phyloP scores from a whole-genome alignment of 2,797 vertebrate genomes.

The Falco novaeseelandiae region DNA sequence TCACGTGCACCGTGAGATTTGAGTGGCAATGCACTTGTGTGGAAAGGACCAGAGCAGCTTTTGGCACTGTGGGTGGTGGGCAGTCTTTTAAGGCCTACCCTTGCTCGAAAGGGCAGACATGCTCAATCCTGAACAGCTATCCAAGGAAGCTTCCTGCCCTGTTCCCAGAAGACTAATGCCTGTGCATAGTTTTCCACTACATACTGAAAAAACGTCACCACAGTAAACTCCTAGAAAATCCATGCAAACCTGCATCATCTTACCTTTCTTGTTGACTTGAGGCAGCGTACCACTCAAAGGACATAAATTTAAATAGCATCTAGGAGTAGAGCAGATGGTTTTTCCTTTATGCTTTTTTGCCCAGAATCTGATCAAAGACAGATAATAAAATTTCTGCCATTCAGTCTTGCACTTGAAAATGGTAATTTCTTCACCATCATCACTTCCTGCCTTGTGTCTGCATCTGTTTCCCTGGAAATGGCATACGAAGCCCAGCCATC shows the following conservation, averaged over 20 bases:
- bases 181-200: neutral
- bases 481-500: neutral
- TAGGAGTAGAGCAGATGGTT: neutral
- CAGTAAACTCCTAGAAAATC: neutral
- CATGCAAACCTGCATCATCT: neutral
- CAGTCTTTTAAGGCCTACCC: neutral
- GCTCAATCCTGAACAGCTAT: neutral
- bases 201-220: neutral
- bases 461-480: neutral
- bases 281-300: neutral
- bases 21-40: neutral
- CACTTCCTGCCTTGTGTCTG: neutral
- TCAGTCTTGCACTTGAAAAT: neutral
- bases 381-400: slow-evolving; percentile 1
- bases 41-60: neutral
- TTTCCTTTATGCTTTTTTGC: neutral
- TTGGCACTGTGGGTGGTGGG: neutral
- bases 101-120: neutral
- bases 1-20: fast-evolving
- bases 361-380: neutral
- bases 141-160: neutral
- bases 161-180: neutral
- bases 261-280: neutral
- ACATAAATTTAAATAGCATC: neutral
- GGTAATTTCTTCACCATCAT: neutral